These are phyloP conservation scores for Colius striatus DNA, from an alignment of 2,113 vertebrate species.

Conservation along the genomic window DNA sequence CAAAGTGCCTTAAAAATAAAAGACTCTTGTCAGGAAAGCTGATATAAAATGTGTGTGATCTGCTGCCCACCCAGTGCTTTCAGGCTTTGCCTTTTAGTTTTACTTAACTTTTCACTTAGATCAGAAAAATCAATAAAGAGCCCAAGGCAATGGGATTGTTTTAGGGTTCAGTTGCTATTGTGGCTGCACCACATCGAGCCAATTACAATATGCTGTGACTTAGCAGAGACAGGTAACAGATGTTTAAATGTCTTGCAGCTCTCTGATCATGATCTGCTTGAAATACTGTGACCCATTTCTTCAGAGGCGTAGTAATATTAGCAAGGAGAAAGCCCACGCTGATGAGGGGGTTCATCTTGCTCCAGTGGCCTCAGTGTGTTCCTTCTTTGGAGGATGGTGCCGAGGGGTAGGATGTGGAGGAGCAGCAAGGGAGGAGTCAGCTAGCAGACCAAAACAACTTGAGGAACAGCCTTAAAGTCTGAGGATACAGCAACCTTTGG, in stretches of 20 bases:
- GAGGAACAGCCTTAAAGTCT: neutral
- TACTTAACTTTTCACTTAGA: neutral
- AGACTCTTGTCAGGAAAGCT: neutral
- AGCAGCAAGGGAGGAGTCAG: neutral
- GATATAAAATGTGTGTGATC: neutral
- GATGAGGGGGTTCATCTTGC: neutral
- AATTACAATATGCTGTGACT: neutral
- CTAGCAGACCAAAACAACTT: neutral
- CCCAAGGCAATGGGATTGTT: neutral
- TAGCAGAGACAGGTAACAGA: neutral
- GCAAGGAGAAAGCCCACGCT: rapidly evolving
- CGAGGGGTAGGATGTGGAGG: neutral
- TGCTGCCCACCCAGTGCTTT: neutral
- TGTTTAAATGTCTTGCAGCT: neutral
- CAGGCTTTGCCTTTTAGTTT: neutral
- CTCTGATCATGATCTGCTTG: too few relatives aligned
- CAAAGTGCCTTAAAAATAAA: neutral
- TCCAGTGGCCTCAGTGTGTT: rapidly evolving
- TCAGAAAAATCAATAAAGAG: neutral
- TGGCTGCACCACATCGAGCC: neutral
- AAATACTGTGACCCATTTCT: too few relatives aligned
- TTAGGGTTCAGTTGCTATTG: neutral
- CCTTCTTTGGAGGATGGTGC: neutral
- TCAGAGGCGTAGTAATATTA: too few relatives aligned
- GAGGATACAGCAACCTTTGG: neutral